A percentile compares a stretch with the other conserved stretches of the same genome.
phyloP scores from a whole-genome alignment of 2,113 vertebrate species.

The Australoheros scitulus region DNA sequence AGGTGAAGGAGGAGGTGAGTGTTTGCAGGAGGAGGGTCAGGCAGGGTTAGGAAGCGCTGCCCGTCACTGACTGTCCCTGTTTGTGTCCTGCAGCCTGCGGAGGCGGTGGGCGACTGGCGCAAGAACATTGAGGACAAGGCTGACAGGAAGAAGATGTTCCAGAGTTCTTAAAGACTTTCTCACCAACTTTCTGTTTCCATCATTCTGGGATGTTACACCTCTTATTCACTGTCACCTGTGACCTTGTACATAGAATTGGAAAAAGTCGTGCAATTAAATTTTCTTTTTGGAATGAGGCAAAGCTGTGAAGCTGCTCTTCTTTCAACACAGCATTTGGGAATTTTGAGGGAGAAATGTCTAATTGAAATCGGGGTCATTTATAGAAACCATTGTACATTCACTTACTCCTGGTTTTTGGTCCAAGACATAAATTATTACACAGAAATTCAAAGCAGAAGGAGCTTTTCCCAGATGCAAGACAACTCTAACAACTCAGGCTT shows the following conservation, averaged over 20 bases:
- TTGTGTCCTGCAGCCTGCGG: constrained; percentile 31
- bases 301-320: constrained; percentile 21
- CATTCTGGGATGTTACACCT: background rate
- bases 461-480: background rate
- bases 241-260: constrained; percentile 13
- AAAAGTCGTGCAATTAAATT: constrained; percentile 49
- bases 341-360: background rate
- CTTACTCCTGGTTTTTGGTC: background rate
- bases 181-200: background rate
- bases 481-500: background rate
- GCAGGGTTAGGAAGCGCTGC: background rate
- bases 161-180: constrained; percentile 72
- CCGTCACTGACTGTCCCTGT: background rate
- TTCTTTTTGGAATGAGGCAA: constrained; percentile 43
- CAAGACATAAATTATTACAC: background rate
- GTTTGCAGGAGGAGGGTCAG: background rate
- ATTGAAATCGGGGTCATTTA: background rate
- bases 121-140: constrained; percentile 74
- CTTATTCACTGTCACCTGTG: background rate
- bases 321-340: background rate
- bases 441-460: background rate
- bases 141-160: constrained; percentile 79
- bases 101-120: constrained; percentile 67
- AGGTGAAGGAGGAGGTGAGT: constrained; percentile 90
- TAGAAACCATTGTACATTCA: background rate